A percentile compares a stretch with the other conserved stretches of the same genome.
Evolutionary conservation across 2,797 vertebrate genomes (phyloP).

Genomic region (Lepus townsendii): DNA sequence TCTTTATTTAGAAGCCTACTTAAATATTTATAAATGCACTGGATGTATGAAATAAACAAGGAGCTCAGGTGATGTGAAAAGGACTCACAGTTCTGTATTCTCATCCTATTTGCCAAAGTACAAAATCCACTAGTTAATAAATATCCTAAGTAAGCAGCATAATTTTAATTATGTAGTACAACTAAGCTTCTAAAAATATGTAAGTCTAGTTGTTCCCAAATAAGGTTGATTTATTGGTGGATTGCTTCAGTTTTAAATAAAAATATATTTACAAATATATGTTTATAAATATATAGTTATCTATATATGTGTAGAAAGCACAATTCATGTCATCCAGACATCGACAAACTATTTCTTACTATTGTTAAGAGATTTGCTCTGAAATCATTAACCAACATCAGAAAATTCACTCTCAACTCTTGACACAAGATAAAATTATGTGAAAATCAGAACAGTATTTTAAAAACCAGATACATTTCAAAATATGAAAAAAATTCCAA

Average conservation of each 20-base stretch:
- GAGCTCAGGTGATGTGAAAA: neutral
- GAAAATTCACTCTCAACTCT: constrained; percentile 51
- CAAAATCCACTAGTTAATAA: constrained; percentile 35
- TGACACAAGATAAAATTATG: neutral
- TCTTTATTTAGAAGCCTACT: neutral
- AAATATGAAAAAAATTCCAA: constrained; percentile 17
- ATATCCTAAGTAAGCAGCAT: neutral
- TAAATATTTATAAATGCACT: constrained; percentile 17
- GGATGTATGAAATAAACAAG: constrained; percentile 15
- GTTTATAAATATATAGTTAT: neutral
- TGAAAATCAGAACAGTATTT: constrained; percentile 39
- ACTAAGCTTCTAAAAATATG: constrained; percentile 23
- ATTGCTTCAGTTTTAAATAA: neutral
- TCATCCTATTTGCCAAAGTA: neutral
- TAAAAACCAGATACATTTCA: constrained; percentile 10
- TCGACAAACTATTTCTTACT: neutral
- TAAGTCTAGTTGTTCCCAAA: constrained; percentile 19
- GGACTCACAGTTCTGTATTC: neutral
- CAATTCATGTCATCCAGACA: neutral
- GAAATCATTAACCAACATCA: neutral
- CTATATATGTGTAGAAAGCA: neutral
- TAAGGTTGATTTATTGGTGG: neutral
- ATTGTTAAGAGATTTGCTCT: neutral
- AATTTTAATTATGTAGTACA: constrained; percentile 28
- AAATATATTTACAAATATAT: neutral